phyloP scores from a whole-genome alignment of 2,113 vertebrate genomes.

The Epinephelus lanceolatus region DNA sequence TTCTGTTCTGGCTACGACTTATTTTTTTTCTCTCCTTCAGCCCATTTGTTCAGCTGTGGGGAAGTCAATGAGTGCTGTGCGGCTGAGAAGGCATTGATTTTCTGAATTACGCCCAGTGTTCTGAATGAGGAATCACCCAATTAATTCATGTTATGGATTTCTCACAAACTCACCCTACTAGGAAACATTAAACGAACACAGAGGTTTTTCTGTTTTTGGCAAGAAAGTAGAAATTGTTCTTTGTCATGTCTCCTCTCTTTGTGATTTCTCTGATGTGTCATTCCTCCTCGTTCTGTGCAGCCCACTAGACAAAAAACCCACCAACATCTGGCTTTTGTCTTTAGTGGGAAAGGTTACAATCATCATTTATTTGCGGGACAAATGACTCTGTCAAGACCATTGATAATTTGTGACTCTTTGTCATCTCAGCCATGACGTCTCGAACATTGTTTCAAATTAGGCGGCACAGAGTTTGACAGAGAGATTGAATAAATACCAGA shows the following conservation, averaged over 20 bases:
- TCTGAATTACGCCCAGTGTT: constrained; percentile 34
- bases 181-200: neutral
- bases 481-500: too few relatives aligned
- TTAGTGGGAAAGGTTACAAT: too few relatives aligned
- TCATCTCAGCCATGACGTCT: too few relatives aligned
- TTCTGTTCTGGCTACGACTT: constrained; percentile 17
- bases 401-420: too few relatives aligned
- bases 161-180: constrained; percentile 13
- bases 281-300: neutral
- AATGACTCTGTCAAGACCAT: too few relatives aligned
- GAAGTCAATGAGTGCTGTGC: constrained; percentile 27
- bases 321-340: neutral
- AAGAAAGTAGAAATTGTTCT: neutral
- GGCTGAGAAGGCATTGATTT: constrained; percentile 58
- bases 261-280: neutral
- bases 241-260: fast-evolving
- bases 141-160: constrained; percentile 52
- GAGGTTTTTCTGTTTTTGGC: constrained; percentile 6
- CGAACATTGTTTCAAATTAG: too few relatives aligned
- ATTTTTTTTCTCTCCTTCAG: neutral
- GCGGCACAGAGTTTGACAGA: too few relatives aligned
- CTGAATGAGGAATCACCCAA: constrained; percentile 43
- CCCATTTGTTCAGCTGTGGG: neutral
- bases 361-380: too few relatives aligned
- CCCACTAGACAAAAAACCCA: neutral